These are phyloP conservation scores for Struthidea cinerea DNA, from an alignment of 2,113 vertebrate species.

Conservation along the genomic window DNA sequence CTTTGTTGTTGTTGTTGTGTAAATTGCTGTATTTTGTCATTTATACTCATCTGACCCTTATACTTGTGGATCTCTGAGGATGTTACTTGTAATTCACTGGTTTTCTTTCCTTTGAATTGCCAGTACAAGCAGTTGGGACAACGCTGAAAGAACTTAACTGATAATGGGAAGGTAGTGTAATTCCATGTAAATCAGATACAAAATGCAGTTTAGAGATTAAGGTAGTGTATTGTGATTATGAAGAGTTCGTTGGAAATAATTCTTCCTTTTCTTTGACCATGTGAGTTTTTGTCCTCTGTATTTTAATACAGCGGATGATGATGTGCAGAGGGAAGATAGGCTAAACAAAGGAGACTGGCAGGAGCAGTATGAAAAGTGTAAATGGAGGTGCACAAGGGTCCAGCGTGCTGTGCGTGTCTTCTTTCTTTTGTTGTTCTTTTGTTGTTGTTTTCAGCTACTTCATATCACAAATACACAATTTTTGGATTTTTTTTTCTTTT, in stretches of 20 bases:
- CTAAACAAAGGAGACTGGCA: neutral
- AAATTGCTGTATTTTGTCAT: neutral
- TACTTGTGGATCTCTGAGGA: neutral
- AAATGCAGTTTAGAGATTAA: neutral
- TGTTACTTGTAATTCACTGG: neutral
- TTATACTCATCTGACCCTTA: neutral
- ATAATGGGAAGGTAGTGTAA: neutral
- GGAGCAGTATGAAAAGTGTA: neutral
- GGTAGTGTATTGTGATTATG: neutral
- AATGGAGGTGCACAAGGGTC: neutral
- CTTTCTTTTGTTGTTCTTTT: neutral
- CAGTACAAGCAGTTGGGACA: neutral
- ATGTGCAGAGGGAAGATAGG: neutral
- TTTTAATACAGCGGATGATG: neutral
- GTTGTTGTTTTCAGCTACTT: neutral
- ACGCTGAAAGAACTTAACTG: neutral
- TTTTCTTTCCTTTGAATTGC: neutral
- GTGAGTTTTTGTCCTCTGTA: neutral
- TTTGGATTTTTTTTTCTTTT: neutral
- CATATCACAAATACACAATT: neutral
- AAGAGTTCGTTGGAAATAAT: neutral
- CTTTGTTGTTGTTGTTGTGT: neutral
- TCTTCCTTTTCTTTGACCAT: neutral
- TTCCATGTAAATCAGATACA: neutral
- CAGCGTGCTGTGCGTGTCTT: neutral